phyloP scores from a whole-genome alignment of 1,140 invertebrate genomes.

The Steinernema feltiae region DNA sequence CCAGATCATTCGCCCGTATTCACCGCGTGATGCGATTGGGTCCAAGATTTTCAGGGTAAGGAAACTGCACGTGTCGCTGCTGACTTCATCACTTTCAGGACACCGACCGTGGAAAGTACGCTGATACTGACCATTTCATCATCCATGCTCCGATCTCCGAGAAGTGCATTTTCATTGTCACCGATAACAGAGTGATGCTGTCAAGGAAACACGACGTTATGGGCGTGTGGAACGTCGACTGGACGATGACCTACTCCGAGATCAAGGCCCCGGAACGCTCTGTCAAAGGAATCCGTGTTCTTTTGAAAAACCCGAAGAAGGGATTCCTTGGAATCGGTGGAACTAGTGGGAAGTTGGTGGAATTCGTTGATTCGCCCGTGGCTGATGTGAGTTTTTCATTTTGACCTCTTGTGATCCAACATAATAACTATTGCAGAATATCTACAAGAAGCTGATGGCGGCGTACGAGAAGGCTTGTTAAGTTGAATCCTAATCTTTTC shows the following conservation, averaged over 20 bases:
- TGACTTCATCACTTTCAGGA: slow-evolving; percentile 62
- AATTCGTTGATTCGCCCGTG: too few species aligned
- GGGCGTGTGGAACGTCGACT: slow-evolving; percentile 40
- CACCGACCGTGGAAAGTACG: slow-evolving; percentile 79
- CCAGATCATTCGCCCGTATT: slow-evolving; percentile 77
- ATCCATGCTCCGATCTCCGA: slow-evolving; percentile 69
- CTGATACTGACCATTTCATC: slow-evolving; percentile 76
- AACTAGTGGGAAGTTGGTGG: too few species aligned
- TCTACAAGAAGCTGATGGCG: too few species aligned
- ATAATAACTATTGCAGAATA: too few species aligned
- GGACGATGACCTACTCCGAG: slow-evolving; percentile 34
- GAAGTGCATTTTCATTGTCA: slow-evolving; percentile 76
- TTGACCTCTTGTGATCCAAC: too few species aligned
- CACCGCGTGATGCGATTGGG: slow-evolving; percentile 75
- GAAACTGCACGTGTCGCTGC: slow-evolving; percentile 16
- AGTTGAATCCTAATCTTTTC: too few species aligned
- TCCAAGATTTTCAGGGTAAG: slow-evolving; percentile 59
- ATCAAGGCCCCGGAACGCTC: slow-evolving; percentile 15
- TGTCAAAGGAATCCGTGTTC: too few species aligned
- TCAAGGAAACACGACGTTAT: slow-evolving; percentile 35
- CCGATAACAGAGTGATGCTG: slow-evolving; percentile 71
- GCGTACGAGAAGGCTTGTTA: too few species aligned
- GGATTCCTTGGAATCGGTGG: too few species aligned
- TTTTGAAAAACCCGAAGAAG: too few species aligned
- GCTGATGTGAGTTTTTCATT: too few species aligned